Conservation (phyloP, 2,113 vertebrate genomes). For the Seriola aureovittata region DNA sequence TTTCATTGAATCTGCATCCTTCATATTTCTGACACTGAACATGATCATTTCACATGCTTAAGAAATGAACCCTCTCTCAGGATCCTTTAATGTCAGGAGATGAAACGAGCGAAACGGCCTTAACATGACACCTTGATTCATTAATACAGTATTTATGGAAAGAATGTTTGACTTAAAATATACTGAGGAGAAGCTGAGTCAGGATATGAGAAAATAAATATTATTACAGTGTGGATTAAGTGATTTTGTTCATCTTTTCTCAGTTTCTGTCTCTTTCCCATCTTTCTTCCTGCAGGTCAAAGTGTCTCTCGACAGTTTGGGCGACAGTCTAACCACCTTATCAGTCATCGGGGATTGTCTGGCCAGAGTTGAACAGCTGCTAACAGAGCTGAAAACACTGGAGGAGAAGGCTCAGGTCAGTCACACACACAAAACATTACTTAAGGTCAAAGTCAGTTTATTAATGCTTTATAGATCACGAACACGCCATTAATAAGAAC, state of each 20-base stretch:
- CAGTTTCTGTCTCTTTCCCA: conserved; percentile 31
- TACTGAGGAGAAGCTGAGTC: not conserved
- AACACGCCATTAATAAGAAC: too few relatives aligned
- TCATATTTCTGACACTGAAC: not conserved
- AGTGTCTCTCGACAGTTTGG: conserved; percentile 86
- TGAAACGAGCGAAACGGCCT: too few relatives aligned
- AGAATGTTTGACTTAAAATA: not conserved
- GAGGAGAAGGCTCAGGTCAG: conserved; percentile 91
- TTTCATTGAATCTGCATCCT: not conserved
- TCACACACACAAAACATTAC: not conserved
- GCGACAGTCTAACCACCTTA: conserved; percentile 85
- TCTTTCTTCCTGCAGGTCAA: conserved; percentile 85
- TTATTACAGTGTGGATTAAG: not conserved
- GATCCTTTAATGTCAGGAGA: not conserved
- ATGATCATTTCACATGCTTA: not conserved
- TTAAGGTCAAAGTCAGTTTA: not conserved
- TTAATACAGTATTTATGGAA: not conserved
- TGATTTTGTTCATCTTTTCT: not conserved
- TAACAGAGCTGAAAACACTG: conserved; percentile 88
- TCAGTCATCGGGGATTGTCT: conserved; percentile 88
- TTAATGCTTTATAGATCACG: too few relatives aligned
- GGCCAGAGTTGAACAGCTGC: conserved; percentile 86
- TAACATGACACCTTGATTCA: too few relatives aligned
- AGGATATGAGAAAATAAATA: not conserved
- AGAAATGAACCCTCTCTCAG: not conserved